Evolutionary conservation across 2,888 invertebrate genomes (phyloP), one percentile per base, ranked within the genome.

Genomic region (Eupithecia subumbrata): DNA sequence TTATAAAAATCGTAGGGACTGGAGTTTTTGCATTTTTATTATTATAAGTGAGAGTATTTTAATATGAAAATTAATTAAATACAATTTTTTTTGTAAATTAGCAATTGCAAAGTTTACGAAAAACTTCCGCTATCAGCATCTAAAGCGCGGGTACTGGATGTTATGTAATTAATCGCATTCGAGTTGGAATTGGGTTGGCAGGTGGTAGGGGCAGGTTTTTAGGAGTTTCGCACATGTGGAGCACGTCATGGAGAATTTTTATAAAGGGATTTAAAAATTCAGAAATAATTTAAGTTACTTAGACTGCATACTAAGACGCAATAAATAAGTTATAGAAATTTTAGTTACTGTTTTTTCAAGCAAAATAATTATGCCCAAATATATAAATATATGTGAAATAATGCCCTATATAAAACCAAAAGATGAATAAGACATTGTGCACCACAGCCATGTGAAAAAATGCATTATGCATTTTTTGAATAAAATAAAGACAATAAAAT

Each of bases 121-220:
- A 14, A 45, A 18, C 80, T 40, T n/a, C 40, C 40, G 43, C 12
- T 43, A 88, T 88, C 89, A 79, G 73, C 76, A 88, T 88, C 87
- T 84, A 76, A 66, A 76, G 79, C 83, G 88, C 91, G 90, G 91
- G 91, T 84, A 82, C 71, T 66, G 66, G 43, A 37, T n/a, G 64
- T 72, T 74, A 37, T n/a, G 64, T 73, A 74, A 77, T 76, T 74
- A 76, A 79, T 78, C 83, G 84, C 85, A 82, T 82, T 80, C 74
- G 76, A 71, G 74, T 73, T 78, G 84, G 75, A 86, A 83, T 83
- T 84, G 85, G 87, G 87, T 87, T 78, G 84, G 84, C 90, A 90
- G 87, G 87, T 89, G 87, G 86, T 85, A 84, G 80, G 72, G 71
- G 77, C 74, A 72, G 76, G 74, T 74, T 79, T 77, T 67, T 45